Evolutionary conservation across 1,140 invertebrate genomes (phyloP).

Genomic region (Aphelinus atriplicis): DNA sequence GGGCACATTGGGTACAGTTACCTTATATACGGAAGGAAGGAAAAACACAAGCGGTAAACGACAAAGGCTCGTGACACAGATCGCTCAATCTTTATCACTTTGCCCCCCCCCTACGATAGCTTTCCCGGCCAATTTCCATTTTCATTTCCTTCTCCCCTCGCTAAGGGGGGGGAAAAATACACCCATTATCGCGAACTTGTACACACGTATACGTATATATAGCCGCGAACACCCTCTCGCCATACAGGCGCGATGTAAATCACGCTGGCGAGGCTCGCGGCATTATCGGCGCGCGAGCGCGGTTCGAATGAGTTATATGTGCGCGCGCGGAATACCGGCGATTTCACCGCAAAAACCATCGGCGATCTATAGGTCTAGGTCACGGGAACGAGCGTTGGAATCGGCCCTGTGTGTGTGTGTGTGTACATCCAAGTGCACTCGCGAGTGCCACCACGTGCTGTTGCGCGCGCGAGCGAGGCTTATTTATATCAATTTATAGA

Average conservation of each 20-base stretch:
- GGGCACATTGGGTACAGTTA: no score
- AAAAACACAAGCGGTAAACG: no score
- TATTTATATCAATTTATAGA: conserved; percentile 4
- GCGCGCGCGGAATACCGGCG: not conserved
- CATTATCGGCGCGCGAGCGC: not conserved
- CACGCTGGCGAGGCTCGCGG: no score
- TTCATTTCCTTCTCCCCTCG: not conserved
- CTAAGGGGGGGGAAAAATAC: not conserved
- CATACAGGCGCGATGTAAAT: not conserved
- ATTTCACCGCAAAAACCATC: conserved; percentile 57
- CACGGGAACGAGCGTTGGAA: conserved; percentile 44
- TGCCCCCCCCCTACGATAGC: not conserved
- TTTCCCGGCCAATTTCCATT: conserved; percentile 4
- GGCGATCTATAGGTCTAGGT: conserved; percentile 56
- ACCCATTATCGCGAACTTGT: not conserved
- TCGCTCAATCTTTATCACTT: conserved; percentile 2
- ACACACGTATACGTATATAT: no score
- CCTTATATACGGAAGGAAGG: no score
- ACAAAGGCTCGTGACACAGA: no score
- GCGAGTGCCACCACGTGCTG: not conserved
- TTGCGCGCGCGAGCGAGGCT: not conserved
- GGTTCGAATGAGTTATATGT: no score
- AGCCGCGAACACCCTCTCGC: not conserved
- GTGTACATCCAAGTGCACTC: not conserved
- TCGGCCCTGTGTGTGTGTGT: not conserved